Percentiles rank a stretch among this genome's conserved stretches.
Conservation (phyloP, 2,888 invertebrate genomes). For the Spodoptera exigua region DNA sequence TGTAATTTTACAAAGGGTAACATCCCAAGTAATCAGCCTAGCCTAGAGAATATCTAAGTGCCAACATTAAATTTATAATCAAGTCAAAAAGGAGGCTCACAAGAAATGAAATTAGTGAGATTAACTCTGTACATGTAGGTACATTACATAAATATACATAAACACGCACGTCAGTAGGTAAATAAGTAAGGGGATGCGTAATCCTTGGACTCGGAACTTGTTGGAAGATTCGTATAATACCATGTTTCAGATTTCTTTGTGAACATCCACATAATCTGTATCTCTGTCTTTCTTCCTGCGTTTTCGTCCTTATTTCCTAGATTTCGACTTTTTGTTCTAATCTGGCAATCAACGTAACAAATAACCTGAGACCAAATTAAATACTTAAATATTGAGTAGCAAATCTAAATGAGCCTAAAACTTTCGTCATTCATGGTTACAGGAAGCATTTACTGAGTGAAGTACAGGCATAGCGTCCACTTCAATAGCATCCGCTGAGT, state of each 20-base stretch:
- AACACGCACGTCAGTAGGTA: constrained; percentile 20
- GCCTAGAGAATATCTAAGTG: constrained; percentile 35
- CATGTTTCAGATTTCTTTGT: constrained; percentile 14
- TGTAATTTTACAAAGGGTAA: constrained; percentile 18
- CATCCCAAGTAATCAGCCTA: constrained; percentile 23
- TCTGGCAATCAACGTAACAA: constrained; percentile 8
- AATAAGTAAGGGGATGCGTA: constrained; percentile 20
- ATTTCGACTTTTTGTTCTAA: neutral
- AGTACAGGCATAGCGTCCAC: constrained; percentile 48
- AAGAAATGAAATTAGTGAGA: constrained; percentile 40
- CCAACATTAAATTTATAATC: constrained; percentile 35
- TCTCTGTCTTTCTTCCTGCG: neutral
- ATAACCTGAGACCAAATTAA: too few species aligned
- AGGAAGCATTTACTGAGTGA: constrained; percentile 47
- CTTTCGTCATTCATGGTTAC: constrained; percentile 55
- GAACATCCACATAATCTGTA: constrained; percentile 12
- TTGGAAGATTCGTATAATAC: constrained; percentile 14
- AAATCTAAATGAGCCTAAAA: constrained; percentile 51
- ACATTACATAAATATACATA: constrained; percentile 20
- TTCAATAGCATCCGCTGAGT: constrained; percentile 50
- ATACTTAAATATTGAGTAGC: constrained; percentile 38
- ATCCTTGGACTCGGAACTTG: constrained; percentile 14
- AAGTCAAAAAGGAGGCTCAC: constrained; percentile 27
- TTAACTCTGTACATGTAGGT: constrained; percentile 28
- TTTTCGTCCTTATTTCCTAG: neutral